Percentiles rank a stretch among this genome's conserved stretches.
These are phyloP conservation scores for Hippocampus guttulatus DNA, from an alignment of 2,113 vertebrate genomes.

Conservation along the genomic window DNA sequence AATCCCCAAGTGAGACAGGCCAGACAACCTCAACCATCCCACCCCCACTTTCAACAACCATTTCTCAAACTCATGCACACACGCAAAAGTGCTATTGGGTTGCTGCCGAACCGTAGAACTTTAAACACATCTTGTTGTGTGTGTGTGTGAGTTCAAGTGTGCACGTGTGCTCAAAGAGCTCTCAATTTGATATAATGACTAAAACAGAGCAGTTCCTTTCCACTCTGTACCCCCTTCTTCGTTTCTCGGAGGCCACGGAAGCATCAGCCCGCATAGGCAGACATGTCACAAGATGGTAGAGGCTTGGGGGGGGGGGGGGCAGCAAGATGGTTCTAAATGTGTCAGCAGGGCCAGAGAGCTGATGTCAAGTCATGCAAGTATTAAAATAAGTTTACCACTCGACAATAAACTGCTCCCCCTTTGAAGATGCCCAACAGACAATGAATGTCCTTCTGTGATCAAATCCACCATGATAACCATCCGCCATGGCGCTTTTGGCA, in stretches of 20 bases:
- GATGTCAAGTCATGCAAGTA: background rate
- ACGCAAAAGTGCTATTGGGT: slow-evolving; percentile 9
- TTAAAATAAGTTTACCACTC: too few relatives aligned
- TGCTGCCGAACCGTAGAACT: background rate
- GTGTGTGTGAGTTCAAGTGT: background rate
- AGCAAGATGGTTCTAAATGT: slow-evolving; percentile 16
- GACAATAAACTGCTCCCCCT: too few relatives aligned
- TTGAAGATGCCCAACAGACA: too few relatives aligned
- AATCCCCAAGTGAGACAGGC: slow-evolving; percentile 51
- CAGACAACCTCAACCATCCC: slow-evolving; percentile 27
- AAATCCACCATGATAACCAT: too few relatives aligned
- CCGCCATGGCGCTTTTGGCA: too few relatives aligned
- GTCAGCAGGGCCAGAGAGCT: slow-evolving; percentile 28
- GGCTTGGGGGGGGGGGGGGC: slow-evolving; percentile 20
- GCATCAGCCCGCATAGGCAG: slow-evolving; percentile 46
- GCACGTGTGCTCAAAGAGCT: background rate
- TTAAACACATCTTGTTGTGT: background rate
- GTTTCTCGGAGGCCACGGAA: slow-evolving; percentile 31
- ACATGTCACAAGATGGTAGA: slow-evolving; percentile 42
- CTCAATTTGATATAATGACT: slow-evolving; percentile 42
- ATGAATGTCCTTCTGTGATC: too few relatives aligned
- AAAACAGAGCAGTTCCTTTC: slow-evolving; percentile 46
- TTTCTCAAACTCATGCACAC: slow-evolving; percentile 6
- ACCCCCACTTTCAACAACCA: slow-evolving; percentile 3
- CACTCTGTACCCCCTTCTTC: slow-evolving; percentile 7